These are phyloP conservation scores for Hydropotes inermis DNA, from an alignment of 2,113 vertebrate genomes.

Conservation along the genomic window DNA sequence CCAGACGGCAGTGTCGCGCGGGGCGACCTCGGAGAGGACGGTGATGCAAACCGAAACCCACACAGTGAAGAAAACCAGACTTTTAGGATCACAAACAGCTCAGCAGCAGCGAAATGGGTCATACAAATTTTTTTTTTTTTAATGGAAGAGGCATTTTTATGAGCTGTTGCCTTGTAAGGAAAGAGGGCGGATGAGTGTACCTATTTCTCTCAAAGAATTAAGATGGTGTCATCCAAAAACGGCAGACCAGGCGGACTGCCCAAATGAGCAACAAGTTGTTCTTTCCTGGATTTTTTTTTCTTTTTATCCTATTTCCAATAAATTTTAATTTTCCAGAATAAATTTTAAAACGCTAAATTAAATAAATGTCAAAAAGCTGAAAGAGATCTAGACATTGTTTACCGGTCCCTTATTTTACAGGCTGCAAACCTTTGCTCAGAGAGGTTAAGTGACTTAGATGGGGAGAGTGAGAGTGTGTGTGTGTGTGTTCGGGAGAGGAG, in stretches of 20 bases:
- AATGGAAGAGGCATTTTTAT: not conserved
- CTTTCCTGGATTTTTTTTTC: not conserved
- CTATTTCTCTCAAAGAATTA: not conserved
- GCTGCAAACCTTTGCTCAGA: not conserved
- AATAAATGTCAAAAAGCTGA: not conserved
- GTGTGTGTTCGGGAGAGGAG: not conserved
- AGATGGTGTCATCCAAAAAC: not conserved
- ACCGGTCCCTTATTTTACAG: not conserved
- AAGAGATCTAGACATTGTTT: not conserved
- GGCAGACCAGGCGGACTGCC: not conserved
- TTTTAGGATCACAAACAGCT: not conserved
- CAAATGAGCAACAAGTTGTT: not conserved
- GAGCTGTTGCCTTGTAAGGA: not conserved
- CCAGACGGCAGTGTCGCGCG: not conserved
- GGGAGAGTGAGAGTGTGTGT: not conserved
- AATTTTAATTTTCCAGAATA: not conserved
- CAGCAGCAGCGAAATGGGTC: not conserved
- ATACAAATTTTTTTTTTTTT: not conserved
- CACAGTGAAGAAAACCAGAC: not conserved
- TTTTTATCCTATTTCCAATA: not conserved
- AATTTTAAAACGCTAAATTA: not conserved
- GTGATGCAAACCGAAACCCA: not conserved
- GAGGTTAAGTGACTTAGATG: not conserved
- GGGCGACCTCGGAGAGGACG: not conserved
- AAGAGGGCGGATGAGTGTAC: no score